These are phyloP conservation scores for Orientallactaga bullata DNA, from an alignment of 2,113 vertebrate genomes.

Conservation along the genomic window DNA sequence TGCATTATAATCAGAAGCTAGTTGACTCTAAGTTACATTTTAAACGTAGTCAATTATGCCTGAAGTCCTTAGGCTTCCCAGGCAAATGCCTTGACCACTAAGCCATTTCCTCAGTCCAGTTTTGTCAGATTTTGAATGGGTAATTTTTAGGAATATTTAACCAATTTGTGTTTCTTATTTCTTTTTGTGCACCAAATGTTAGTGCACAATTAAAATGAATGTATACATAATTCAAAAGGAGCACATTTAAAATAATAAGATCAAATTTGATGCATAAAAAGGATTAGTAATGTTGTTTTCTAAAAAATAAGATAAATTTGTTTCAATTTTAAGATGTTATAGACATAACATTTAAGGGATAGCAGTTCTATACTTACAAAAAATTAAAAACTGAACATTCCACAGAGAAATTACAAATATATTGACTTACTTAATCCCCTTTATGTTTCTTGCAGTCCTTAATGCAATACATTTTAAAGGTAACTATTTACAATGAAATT, in stretches of 20 bases:
- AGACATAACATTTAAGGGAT: background rate
- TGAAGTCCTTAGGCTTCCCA: too few relatives aligned
- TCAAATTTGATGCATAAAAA: background rate
- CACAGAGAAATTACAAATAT: background rate
- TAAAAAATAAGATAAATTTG: background rate
- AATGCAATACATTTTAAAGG: background rate
- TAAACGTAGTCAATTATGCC: background rate
- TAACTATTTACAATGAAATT: slow-evolving; percentile 1
- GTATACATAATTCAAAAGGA: background rate
- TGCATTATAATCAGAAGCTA: background rate
- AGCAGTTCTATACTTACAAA: too few relatives aligned
- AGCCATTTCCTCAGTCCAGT: too few relatives aligned
- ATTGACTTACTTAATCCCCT: background rate
- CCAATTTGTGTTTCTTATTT: background rate
- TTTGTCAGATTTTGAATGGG: background rate
- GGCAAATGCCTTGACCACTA: too few relatives aligned
- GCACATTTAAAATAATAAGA: slow-evolving; percentile 9
- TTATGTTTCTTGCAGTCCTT: background rate
- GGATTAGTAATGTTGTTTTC: background rate
- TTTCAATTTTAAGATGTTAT: background rate
- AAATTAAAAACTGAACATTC: background rate
- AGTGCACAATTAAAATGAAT: background rate
- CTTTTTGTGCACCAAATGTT: background rate
- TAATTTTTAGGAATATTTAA: background rate
- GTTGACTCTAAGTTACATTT: background rate